These are phyloP conservation scores for Astropecten irregularis DNA, from an alignment of 53 echinoderm and acorn worm species.

Conservation along the genomic window DNA sequence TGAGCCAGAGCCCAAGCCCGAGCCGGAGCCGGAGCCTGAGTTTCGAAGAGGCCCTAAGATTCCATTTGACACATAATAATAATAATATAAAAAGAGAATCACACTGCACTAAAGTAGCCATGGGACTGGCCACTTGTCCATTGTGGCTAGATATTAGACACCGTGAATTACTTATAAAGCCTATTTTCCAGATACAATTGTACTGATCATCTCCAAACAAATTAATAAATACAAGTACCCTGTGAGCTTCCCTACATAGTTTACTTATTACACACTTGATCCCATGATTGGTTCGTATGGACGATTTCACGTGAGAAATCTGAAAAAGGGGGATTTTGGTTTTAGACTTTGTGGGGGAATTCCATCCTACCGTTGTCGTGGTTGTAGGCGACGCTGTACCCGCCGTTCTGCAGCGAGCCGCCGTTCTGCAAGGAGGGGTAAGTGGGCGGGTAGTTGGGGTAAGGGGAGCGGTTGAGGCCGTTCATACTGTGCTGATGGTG, in stretches of 20 bases:
- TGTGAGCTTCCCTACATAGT: conserved; percentile 13
- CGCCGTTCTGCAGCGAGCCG: conserved; percentile 82
- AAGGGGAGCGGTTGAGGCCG: conserved; percentile 47
- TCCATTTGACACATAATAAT: too few relatives aligned
- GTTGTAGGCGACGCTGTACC: conserved; percentile 90
- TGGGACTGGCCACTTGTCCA: too few relatives aligned
- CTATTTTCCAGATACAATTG: too few relatives aligned
- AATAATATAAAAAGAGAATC: too few relatives aligned
- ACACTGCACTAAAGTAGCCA: too few relatives aligned
- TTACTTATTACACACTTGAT: conserved; percentile 20
- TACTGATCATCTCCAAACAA: too few relatives aligned
- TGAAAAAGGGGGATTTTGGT: background rate
- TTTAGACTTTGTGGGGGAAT: conserved; percentile 85
- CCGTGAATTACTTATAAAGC: too few relatives aligned
- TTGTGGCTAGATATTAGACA: too few relatives aligned
- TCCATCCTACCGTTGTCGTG: conserved; percentile 87
- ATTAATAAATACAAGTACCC: conserved; percentile 58
- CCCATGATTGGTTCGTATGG: conserved; percentile 14
- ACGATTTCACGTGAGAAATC: background rate
- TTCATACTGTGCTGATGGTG: conserved; percentile 53
- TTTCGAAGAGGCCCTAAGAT: too few relatives aligned
- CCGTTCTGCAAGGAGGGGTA: conserved; percentile 74
- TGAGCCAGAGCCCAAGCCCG: too few relatives aligned
- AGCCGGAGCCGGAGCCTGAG: too few relatives aligned
- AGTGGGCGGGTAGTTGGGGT: conserved; percentile 58